Base-by-base conservation (phyloP, 2,797 vertebrate genomes). In the Sebastes taczanowskii region DNA sequence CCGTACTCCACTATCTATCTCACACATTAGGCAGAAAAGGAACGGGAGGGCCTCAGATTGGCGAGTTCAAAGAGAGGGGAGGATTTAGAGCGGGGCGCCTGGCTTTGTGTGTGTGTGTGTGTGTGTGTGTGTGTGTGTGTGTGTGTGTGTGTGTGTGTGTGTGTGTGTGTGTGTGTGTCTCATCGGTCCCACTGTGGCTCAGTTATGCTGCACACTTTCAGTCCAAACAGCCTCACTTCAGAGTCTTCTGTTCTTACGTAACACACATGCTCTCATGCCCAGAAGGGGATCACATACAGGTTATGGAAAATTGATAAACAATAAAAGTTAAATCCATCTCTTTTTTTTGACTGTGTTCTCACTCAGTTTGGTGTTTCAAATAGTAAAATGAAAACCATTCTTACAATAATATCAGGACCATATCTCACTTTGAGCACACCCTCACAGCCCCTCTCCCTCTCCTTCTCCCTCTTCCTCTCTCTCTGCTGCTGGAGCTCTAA, bases 21-120 rank as follows among this genome's bases (percentile, higher is more conserved):
- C 73, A 58, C 69, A 80, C 73, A 79, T 82, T 69, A 78, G 58
- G 34, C 59, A 61, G 74, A 59, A 29, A 77, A 77, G 58, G 73
- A 80, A 73, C 65, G 46, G 53, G 53, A 70, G 69, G 64, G 32
- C n/a, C 61, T 11, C 55, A 80, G 81, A 78, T 79, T 68, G 78
- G 65, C 14, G 74, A 82, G 78, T 85, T 91, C 82, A 90, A 81
- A 88, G 84, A 61, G 38, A 84, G 74, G 22, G 76, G 30, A 30
- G 62, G 85, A 63, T 88, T 86, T 74, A 71, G 69, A 77, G 73
- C 1, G 22, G 34, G 75, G 71, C 29, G 71, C 62, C 69, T 77
- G 78, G 58, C 71, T 81, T 58, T 68, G 65, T 58, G 25, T 77
- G 59, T 53, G 58, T 64, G 66, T 71, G 27, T 29, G 27, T 29